These are phyloP conservation scores for Ptilonorhynchus violaceus DNA, from an alignment of 2,113 vertebrate species.

Conservation along the genomic window DNA sequence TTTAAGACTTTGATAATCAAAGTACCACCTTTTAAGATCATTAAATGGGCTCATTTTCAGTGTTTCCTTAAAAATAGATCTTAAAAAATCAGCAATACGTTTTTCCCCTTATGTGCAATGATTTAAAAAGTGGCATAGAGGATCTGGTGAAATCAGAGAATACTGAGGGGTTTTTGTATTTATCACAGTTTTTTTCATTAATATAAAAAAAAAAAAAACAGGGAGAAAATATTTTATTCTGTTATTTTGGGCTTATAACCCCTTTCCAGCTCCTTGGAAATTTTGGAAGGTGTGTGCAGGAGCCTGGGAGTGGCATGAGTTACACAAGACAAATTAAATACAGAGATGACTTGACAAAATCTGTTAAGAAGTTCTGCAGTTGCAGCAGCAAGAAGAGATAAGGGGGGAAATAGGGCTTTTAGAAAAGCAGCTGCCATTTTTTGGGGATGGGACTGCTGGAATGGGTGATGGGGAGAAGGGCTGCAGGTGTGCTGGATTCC, in stretches of 20 bases:
- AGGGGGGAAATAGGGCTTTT: background rate
- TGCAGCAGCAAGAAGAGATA: background rate
- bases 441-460: background rate
- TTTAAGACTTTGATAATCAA: background rate
- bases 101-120: background rate
- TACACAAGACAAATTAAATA: background rate
- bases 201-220: background rate
- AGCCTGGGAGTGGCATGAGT: background rate
- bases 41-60: background rate
- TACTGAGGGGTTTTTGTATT: background rate
- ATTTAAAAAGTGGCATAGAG: background rate
- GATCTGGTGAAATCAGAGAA: background rate
- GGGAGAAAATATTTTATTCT: background rate
- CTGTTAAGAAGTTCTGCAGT: background rate
- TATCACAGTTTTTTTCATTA: background rate
- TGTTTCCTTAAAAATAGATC: background rate
- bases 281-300: background rate
- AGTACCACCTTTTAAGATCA: background rate
- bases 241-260: background rate
- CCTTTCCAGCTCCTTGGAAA: background rate
- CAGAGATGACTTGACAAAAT: background rate
- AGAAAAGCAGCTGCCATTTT: background rate
- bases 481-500: background rate
- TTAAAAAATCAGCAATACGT: background rate
- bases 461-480: background rate